Conservation (phyloP, 2,888 invertebrate genomes). For the Tinea semifulvella region DNA sequence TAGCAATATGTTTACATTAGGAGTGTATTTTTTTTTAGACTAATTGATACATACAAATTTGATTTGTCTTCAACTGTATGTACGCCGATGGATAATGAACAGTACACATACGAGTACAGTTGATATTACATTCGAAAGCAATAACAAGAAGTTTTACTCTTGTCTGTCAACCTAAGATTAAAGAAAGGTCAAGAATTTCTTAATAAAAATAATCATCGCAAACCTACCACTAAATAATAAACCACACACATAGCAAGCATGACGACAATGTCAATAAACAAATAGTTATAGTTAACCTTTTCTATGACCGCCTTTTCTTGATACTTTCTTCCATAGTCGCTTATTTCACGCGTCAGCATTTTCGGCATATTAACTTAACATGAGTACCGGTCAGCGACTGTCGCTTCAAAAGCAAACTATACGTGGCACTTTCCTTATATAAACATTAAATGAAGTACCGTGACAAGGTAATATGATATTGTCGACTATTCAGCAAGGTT, state of each 20-base stretch:
- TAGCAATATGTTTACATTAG: too few relatives aligned
- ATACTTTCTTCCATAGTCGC: conserved; percentile 38
- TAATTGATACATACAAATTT: too few relatives aligned
- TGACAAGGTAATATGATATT: background rate
- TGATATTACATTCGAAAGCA: too few relatives aligned
- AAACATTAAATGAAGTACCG: conserved; percentile 3
- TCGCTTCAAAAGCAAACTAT: background rate
- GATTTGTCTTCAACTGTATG: too few relatives aligned
- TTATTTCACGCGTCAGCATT: conserved; percentile 37
- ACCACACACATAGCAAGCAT: conserved; percentile 5
- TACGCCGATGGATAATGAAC: too few relatives aligned
- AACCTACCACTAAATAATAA: background rate
- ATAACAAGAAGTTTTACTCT: too few relatives aligned
- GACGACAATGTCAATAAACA: background rate
- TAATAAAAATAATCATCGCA: background rate
- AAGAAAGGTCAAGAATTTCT: too few relatives aligned
- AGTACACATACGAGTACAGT: too few relatives aligned
- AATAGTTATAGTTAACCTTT: conserved; percentile 29
- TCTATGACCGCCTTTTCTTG: conserved; percentile 39
- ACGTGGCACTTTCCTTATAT: conserved; percentile 3
- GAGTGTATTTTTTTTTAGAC: too few relatives aligned
- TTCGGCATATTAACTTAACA: conserved; percentile 24
- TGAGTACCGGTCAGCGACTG: background rate
- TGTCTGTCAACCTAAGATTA: too few relatives aligned
- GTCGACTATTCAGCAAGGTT: too few relatives aligned